Base-by-base conservation (phyloP, 2,888 invertebrate genomes). In the Ectemnius lituratus region DNA sequence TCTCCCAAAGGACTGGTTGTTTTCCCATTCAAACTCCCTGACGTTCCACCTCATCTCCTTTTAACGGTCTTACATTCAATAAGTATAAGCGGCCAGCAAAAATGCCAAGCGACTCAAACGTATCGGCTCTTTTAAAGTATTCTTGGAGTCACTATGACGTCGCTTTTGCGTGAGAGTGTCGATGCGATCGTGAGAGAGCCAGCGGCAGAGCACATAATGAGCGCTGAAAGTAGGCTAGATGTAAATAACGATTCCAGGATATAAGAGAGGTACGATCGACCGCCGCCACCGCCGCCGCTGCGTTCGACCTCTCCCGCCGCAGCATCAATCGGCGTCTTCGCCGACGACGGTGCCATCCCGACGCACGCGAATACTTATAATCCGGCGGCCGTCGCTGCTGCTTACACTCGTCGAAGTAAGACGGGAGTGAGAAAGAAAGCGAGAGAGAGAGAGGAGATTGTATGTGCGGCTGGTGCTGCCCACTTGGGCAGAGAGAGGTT, bases 231-330 rank as follows among this genome's bases (percentile, higher is more conserved):
- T 63, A 57, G 61, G 47, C 63, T 67, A 14, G 61, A 47, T 16
- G 23, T 45, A 61, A 47, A 63, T 2, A 52, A 58, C 58, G 58
- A 62, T 62, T 56, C 62, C 20, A 67, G 52, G n/a, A 57, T 3
- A 60, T 28, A 11, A 37, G 58, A 63, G 64, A 64, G 18, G 64
- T 45, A 62, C n/a, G 61, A 76, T 73, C 76, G 73, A 76, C 73
- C 75, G 57, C 57, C 46, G 49, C 45, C 45, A 27, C 69, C 46
- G 49, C 45, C 45, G 45, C 69, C 46, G 49, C 27, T 37, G 27
- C 69, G 49, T 56, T 49, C 20, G 68, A 76, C 67, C 73, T 73
- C 69, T 76, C 70, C 73, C 73, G 63, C 67, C 64, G 62, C 69
- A 75, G 68, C 70, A 77, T 72, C 75, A 16, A 68, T 20, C 37